These are phyloP conservation scores for Semicossyphus pulcher DNA, from an alignment of 2,113 vertebrate genomes.

Conservation along the genomic window DNA sequence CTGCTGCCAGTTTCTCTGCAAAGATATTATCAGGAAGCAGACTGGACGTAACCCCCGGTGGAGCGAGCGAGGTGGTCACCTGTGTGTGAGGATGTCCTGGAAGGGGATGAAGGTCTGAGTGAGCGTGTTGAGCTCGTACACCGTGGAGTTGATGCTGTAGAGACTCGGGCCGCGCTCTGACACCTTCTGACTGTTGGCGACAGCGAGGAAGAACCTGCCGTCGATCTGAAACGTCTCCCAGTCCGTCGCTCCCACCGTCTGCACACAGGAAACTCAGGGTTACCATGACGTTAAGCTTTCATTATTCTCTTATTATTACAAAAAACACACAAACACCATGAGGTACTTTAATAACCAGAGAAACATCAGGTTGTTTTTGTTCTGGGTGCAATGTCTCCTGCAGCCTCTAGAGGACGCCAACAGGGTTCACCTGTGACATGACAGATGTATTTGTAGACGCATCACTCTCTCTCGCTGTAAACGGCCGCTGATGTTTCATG, in stretches of 20 bases:
- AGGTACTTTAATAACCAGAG: too few species aligned
- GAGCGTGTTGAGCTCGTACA: constrained; percentile 92
- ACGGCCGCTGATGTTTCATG: not conserved
- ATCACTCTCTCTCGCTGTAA: not conserved
- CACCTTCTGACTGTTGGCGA: constrained; percentile 94
- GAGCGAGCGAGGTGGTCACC: constrained; percentile 74
- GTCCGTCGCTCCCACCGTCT: constrained; percentile 95
- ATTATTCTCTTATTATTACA: too few species aligned
- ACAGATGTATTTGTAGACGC: not conserved
- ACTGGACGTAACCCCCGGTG: too few species aligned
- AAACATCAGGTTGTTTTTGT: not conserved
- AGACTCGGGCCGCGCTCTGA: constrained; percentile 76
- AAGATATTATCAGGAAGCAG: too few species aligned
- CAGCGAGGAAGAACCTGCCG: constrained; percentile 90
- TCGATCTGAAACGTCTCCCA: constrained; percentile 93
- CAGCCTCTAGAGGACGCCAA: constrained; percentile 1
- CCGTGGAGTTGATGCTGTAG: constrained; percentile 94
- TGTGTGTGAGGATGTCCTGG: constrained; percentile 95
- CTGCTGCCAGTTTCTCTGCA: too few species aligned
- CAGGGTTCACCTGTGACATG: not conserved
- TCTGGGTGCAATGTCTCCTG: not conserved
- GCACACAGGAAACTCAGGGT: not conserved
- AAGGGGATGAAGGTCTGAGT: constrained; percentile 92
- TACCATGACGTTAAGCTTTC: too few species aligned
- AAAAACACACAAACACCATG: too few species aligned